Evolutionary conservation across 2,797 vertebrate species (phyloP), one percentile per base, ranked within the genome.

Genomic region (Arrhamphus sclerolepis): DNA sequence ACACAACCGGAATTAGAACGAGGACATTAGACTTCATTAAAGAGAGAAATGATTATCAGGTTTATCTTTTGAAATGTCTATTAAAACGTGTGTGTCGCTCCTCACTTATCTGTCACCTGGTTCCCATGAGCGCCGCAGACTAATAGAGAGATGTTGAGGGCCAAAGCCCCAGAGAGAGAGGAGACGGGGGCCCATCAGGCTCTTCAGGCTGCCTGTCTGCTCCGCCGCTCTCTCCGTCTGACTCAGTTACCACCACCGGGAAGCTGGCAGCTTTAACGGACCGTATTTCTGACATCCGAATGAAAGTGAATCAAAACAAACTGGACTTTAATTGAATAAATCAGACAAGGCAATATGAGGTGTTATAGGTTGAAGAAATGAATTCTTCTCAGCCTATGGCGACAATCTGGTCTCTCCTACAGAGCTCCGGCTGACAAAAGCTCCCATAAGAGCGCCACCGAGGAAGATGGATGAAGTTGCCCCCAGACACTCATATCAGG

Each of bases 11-110:
- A 94, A 93, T 92, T 88, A 91, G 87, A 92, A 92, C 82, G 87
- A 93, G 92, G 89, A 90, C 89, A 92, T 92, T 92, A 87, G 81
- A 91, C 91, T 93, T 93, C 92, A 94, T 94, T 93, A 93, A 92
- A 90, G 86, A 86, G 89, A 90, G 90, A 88, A 93, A 91, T 91
- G 89, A 93, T 93, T 93, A 93, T 93, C 90, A 88, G 90, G 89
- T 92, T 91, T 93, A 93, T 93, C 92, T 91, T 93, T 90, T 92
- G 89, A 92, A 92, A 92, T 92, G 89, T 93, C 92, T 92, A 93
- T 93, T 94, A 93, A 93, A 93, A 92, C 82, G 90, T 90, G 91
- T 89, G 90, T 88, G 88, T 83, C 86, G 85, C 89, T 89, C 88
- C 62, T 83, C 89, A 89, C 91, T 92, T 93, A 92, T 94, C 92